Evolutionary conservation across 2,113 vertebrate genomes (phyloP), one percentile per base, ranked within the genome.

Genomic region (Lutjanus erythropterus): DNA sequence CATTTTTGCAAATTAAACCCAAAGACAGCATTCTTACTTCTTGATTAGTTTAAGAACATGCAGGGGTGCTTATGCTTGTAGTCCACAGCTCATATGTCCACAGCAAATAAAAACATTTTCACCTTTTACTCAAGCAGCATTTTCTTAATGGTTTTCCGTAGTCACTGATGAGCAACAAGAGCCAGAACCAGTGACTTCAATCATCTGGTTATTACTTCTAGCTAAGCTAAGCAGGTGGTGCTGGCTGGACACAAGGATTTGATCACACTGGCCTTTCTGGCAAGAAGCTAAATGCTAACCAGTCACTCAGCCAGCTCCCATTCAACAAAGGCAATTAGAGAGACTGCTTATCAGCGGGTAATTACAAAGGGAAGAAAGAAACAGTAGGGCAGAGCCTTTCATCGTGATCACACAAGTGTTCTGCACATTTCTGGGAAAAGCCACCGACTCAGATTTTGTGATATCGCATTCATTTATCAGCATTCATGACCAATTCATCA

Each of bases 261-360:
- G 53, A 76, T 78, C 60, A 67, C 33, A 12, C 55, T 33, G 61
- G 71, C 60, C 80, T 69, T 44, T 72, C 73, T 71, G 73, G 49
- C 69, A 65, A 39, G 19, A 60, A 71, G 65, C 56, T 9, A 37
- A 75, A 35, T 9, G 64, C 66, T 39, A 83, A 65, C 61, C 61
- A 66, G 79, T 49, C 11, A 2, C 72, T 75, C 74, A 64, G 71
- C 56, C 50, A 65, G 72, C 72, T 85, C 70, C 61, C 35, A 19
- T 67, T 66, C 67, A 76, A 81, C 80, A 71, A 76, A 80, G 61
- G 46, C 65, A 86, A 86, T 75, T 71, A 80, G 59, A 60, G 42
- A 72, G 53, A 15, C 41, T 3, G 62, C 73, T 79, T 86, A 86
- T 84, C 84, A 75, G 78, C 6, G 23, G 58, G 71, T 61, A 41